Evolutionary conservation across 2,113 vertebrate genomes (phyloP).

Genomic region (Numida meleagris): DNA sequence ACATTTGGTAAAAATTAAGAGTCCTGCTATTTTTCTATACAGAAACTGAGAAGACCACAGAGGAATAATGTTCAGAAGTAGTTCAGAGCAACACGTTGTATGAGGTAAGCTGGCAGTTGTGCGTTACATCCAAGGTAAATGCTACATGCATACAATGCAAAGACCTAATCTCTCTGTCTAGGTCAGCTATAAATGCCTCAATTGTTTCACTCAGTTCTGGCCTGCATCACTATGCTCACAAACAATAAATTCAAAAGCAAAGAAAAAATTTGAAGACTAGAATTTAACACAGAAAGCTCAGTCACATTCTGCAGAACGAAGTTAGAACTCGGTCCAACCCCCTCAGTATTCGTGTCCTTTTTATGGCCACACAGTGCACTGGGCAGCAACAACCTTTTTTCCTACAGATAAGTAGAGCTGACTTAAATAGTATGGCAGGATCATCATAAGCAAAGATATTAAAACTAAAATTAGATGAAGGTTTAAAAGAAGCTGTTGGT

Average conservation of each 20-base stretch:
- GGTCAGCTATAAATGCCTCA: not conserved
- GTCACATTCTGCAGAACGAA: not conserved
- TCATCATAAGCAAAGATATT: not conserved
- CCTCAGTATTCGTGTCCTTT: not conserved
- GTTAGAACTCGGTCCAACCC: not conserved
- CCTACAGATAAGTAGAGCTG: not conserved
- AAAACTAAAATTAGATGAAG: not conserved
- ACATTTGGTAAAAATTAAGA: not conserved
- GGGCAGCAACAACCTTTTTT: not conserved
- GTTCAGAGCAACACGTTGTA: not conserved
- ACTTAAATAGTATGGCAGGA: not conserved
- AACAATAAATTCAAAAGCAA: not conserved
- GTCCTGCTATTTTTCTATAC: not conserved
- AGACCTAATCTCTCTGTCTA: not conserved
- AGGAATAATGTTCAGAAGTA: not conserved
- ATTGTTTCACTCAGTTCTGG: not conserved
- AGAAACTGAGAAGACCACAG: not conserved
- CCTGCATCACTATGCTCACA: not conserved
- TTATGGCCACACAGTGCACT: not conserved
- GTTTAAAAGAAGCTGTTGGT: not conserved
- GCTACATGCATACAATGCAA: not conserved
- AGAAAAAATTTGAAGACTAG: not conserved
- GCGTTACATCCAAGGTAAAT: not conserved
- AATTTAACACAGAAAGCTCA: not conserved
- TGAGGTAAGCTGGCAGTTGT: not conserved